Percentiles rank a stretch among this genome's conserved stretches.
phyloP scores from a whole-genome alignment of 2,888 invertebrate species.

The Hirtodrosophila trivittata region DNA sequence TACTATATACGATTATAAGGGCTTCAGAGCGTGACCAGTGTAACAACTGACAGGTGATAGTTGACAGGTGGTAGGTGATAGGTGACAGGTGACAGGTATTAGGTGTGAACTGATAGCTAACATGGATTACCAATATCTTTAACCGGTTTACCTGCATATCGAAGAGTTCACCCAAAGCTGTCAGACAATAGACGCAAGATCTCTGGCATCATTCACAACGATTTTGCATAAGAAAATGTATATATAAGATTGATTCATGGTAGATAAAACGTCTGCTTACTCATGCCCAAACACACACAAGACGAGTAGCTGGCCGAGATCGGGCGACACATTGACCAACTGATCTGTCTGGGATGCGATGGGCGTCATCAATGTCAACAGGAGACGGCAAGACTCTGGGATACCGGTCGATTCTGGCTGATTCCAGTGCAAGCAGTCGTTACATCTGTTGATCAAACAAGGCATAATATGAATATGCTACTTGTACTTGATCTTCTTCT shows the following conservation, averaged over 20 bases:
- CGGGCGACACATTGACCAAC: neutral
- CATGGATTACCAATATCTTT: neutral
- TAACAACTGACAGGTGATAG: conserved; percentile 1
- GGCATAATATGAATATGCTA: neutral
- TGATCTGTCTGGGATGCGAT: neutral
- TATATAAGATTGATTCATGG: neutral
- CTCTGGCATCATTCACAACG: no score
- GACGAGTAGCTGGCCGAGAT: neutral
- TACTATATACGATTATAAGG: conserved; percentile 4
- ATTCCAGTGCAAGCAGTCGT: conserved; percentile 22
- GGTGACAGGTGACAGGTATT: no score
- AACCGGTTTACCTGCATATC: conserved; percentile 6
- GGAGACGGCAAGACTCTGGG: neutral
- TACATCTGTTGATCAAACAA: conserved; percentile 15
- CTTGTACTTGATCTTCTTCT: no score
- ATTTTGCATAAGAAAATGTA: neutral
- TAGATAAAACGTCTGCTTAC: conserved; percentile 12
- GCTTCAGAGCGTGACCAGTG: conserved; percentile 28
- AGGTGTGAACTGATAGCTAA: neutral
- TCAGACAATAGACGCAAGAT: neutral
- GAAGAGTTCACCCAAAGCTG: no score
- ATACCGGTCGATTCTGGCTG: conserved; percentile 21
- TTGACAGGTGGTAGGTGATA: no score
- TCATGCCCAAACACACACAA: conserved; percentile 7
- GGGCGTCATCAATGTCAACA: conserved; percentile 39